phyloP scores from a whole-genome alignment of 2,113 vertebrate species.

The Holacanthus passer region DNA sequence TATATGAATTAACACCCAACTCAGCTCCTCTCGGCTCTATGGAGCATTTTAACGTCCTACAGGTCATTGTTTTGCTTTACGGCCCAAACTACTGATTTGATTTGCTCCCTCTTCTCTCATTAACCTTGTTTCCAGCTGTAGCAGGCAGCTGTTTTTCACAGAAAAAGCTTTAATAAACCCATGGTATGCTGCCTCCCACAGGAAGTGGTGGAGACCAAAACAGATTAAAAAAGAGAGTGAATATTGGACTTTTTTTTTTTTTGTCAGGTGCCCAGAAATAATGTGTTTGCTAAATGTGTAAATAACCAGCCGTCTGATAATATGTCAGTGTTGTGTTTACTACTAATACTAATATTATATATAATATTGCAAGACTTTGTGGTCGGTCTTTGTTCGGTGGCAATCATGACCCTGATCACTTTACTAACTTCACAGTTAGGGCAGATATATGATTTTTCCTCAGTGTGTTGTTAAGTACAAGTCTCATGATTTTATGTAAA shows the following conservation, averaged over 20 bases:
- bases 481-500: constrained; percentile 43
- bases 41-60: no score
- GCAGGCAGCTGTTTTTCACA: not conserved
- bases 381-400: not conserved
- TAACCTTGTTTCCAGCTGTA: not conserved
- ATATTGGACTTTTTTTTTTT: not conserved
- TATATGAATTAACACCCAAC: constrained; percentile 3
- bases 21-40: no score
- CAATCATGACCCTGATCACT: not conserved
- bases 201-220: not conserved
- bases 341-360: no score
- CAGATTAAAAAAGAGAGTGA: not conserved
- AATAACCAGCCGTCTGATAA: not conserved
- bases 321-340: not conserved
- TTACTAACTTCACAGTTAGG: not conserved
- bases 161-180: not conserved
- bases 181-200: not conserved
- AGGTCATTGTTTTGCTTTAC: constrained; percentile 7
- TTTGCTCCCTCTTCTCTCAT: not conserved
- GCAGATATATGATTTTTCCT: not conserved
- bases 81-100: not conserved
- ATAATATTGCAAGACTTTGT: not conserved
- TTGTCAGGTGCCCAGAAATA: not conserved
- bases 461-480: not conserved
- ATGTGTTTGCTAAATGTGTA: not conserved